Evolutionary conservation across 23 tunicate genomes (phyloP).

Genomic region (Corella eumyota): DNA sequence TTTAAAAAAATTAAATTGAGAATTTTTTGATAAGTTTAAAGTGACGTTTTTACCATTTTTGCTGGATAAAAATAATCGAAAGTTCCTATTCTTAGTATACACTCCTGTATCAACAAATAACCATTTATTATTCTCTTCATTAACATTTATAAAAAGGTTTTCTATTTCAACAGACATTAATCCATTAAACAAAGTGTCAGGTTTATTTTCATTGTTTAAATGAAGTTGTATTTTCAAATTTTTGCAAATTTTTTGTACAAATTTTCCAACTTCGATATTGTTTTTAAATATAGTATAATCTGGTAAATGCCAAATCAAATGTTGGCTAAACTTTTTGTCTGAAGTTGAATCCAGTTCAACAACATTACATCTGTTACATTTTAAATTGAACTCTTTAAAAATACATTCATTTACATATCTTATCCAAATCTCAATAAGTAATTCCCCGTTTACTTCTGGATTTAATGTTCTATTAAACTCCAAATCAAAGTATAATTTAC

Average conservation of each 20-base stretch:
- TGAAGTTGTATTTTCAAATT: neutral
- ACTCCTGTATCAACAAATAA: slow-evolving; percentile 77
- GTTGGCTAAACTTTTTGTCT: slow-evolving; percentile 62
- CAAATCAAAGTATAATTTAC: slow-evolving; percentile 86
- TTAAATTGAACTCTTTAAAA: slow-evolving; percentile 15
- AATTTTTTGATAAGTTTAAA: slow-evolving; percentile 13
- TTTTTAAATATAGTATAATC: slow-evolving; percentile 29
- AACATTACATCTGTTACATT: slow-evolving; percentile 18
- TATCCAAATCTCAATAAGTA: slow-evolving; percentile 36
- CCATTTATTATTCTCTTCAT: slow-evolving; percentile 8
- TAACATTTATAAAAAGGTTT: neutral
- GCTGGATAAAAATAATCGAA: slow-evolving; percentile 68
- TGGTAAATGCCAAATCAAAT: slow-evolving; percentile 68
- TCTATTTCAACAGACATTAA: no score
- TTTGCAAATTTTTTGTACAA: slow-evolving; percentile 46
- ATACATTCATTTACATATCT: slow-evolving; percentile 14
- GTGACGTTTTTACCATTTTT: slow-evolving; percentile 45
- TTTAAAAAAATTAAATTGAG: slow-evolving; percentile 25
- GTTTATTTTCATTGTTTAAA: neutral
- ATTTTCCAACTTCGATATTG: slow-evolving; percentile 63
- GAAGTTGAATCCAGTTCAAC: slow-evolving; percentile 61
- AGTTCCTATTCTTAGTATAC: slow-evolving; percentile 83
- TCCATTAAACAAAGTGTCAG: no score
- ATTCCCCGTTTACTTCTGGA: slow-evolving; percentile 10
- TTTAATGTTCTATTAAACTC: slow-evolving; percentile 51